Evolutionary conservation across 2,113 vertebrate species (phyloP), one percentile per base, ranked within the genome.

Genomic region (Pangasianodon hypophthalmus): DNA sequence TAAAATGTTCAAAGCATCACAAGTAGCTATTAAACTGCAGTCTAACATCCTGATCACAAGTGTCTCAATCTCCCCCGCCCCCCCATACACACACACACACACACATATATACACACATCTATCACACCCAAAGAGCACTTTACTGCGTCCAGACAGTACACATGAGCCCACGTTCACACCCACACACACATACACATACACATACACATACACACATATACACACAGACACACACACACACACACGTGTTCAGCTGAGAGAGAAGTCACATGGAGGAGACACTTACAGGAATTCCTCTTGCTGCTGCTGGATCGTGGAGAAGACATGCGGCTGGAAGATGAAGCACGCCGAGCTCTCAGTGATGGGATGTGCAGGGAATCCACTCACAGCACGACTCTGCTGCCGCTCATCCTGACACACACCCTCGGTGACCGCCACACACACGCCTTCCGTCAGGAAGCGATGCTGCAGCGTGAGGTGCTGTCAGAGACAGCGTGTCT

Each of bases 231-330:
- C 80, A 64, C 71, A 64, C 67, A 64, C 88, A 77, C 60, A 64
- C 46, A 54, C 75, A 50, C 73, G 73, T 46, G 54, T 77, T 62
- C 58, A 80, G 21, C 41, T 48, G 37, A 86, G 83, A 80, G 41
- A 88, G 64, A 85, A 91, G 83, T 88, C 24, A 41, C 11, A 82
- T 26, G 44, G 41, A 46, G 56, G 94, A 95, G 87, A 83, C 94
- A 97, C 97, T 96, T 97, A 97, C 97, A 89, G 92, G 95, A 96
- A 96, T 95, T 95, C 94, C 95, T 96, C 92, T 95, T 96, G 94
- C 95, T 95, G 92, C 95, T 95, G 94, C 95, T 95, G 92, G 84
- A 85, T 85, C 62, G 60, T 85, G 84, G 84, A 85, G 96, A 96
- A 94, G 97, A 97, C 97, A 97, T 97, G 94, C 94, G 46, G 94